phyloP scores from a whole-genome alignment of 2,113 vertebrate species.

The Saguinus midas region DNA sequence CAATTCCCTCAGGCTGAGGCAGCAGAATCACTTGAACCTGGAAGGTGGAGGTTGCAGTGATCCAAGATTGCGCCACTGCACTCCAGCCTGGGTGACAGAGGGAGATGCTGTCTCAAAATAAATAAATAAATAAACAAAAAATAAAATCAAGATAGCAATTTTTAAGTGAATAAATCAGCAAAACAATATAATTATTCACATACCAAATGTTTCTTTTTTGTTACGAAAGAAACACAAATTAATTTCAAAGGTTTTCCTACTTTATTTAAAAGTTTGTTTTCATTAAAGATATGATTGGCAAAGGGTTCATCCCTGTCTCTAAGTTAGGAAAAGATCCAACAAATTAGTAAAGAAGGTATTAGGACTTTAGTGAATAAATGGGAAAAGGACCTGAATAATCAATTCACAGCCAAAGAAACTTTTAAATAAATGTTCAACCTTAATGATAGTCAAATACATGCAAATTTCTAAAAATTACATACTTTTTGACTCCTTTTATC shows the following conservation, averaged over 20 bases:
- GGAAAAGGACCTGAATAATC: background rate
- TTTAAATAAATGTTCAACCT: background rate
- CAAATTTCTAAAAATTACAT: background rate
- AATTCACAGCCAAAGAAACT: background rate
- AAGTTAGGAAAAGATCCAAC: background rate
- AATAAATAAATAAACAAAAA: no score
- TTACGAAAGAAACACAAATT: background rate
- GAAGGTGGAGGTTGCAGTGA: no score
- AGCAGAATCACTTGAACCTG: no score
- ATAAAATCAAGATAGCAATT: background rate
- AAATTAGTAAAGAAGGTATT: background rate
- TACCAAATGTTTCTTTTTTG: background rate
- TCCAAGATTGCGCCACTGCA: no score
- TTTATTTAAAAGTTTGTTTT: constrained; percentile 8
- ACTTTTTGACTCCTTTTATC: background rate
- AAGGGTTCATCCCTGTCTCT: background rate
- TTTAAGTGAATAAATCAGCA: constrained; percentile 11
- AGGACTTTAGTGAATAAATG: background rate
- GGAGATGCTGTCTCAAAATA: no score
- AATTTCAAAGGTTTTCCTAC: background rate
- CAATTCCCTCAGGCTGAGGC: background rate
- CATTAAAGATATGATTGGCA: background rate
- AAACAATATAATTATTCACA: background rate
- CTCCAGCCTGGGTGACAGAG: no score
- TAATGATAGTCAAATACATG: background rate